Percentiles rank a stretch among this genome's conserved stretches.
These are phyloP conservation scores for Ibidorhyncha struthersii DNA, from an alignment of 2,113 vertebrate species.

Conservation along the genomic window DNA sequence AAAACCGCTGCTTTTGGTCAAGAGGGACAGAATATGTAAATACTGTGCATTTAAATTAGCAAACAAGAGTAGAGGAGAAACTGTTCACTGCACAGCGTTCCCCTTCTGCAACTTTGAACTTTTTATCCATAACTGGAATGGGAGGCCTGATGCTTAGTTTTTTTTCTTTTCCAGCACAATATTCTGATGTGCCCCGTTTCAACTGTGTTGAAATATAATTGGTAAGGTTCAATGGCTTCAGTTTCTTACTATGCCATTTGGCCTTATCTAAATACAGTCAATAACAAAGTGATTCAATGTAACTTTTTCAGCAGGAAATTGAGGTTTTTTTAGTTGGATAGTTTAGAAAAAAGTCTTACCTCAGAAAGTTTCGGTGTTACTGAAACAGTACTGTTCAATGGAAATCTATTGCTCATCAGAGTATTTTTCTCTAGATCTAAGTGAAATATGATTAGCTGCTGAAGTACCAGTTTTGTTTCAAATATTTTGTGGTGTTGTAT, in stretches of 20 bases:
- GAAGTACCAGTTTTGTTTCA: neutral
- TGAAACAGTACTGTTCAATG: neutral
- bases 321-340: neutral
- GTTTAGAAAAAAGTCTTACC: neutral
- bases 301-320: conserved; percentile 10
- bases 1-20: neutral
- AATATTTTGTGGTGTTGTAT: neutral
- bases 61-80: neutral
- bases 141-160: neutral
- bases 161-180: neutral
- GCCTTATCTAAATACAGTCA: neutral
- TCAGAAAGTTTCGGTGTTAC: neutral
- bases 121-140: neutral
- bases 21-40: neutral
- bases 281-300: neutral
- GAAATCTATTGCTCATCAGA: neutral
- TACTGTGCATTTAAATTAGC: neutral
- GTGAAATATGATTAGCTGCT: neutral
- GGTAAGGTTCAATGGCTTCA: neutral
- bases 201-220: neutral
- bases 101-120: neutral
- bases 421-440: neutral
- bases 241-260: neutral
- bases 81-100: neutral
- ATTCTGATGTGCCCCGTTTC: neutral